These are phyloP conservation scores for Laupala kohalensis DNA, from an alignment of 1,140 invertebrate genomes.

Conservation along the genomic window DNA sequence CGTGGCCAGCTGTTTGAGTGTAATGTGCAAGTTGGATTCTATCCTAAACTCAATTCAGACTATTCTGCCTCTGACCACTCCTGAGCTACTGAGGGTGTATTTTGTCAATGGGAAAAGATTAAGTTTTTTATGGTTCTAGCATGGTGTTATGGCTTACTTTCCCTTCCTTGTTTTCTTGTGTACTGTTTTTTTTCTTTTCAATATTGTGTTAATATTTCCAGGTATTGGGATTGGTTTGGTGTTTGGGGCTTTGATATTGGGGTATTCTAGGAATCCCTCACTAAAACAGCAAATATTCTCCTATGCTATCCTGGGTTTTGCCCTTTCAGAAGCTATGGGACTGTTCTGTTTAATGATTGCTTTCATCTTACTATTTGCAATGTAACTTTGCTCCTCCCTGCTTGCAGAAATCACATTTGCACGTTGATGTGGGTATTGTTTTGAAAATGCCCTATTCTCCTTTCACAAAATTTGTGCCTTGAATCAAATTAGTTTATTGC, in stretches of 20 bases:
- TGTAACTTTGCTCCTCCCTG: constrained; percentile 54
- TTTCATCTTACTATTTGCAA: constrained; percentile 97
- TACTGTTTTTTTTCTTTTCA: not conserved
- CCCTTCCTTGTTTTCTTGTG: not conserved
- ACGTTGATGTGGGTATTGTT: too few relatives aligned
- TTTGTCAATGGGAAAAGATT: not conserved
- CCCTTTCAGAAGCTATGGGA: constrained; percentile 99
- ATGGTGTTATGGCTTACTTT: too few relatives aligned
- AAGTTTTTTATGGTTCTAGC: too few relatives aligned
- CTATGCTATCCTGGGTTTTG: constrained; percentile 98
- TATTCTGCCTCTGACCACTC: constrained; percentile 36
- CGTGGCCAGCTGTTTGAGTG: constrained; percentile 39
- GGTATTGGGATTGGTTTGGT: constrained; percentile 99
- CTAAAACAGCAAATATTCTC: constrained; percentile 98
- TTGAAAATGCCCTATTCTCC: too few relatives aligned
- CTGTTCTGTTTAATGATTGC: constrained; percentile 99
- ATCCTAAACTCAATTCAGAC: constrained; percentile 44
- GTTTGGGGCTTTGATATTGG: constrained; percentile 97
- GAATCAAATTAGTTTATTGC: too few relatives aligned
- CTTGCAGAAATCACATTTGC: constrained; percentile 1
- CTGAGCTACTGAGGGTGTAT: not conserved
- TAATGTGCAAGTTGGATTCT: constrained; percentile 35
- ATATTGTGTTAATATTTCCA: constrained; percentile 29
- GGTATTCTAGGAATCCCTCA: constrained; percentile 97
- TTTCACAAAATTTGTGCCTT: too few relatives aligned